These are phyloP conservation scores for Cataglyphis hispanica DNA, from an alignment of 1,140 invertebrate species.

Conservation along the genomic window DNA sequence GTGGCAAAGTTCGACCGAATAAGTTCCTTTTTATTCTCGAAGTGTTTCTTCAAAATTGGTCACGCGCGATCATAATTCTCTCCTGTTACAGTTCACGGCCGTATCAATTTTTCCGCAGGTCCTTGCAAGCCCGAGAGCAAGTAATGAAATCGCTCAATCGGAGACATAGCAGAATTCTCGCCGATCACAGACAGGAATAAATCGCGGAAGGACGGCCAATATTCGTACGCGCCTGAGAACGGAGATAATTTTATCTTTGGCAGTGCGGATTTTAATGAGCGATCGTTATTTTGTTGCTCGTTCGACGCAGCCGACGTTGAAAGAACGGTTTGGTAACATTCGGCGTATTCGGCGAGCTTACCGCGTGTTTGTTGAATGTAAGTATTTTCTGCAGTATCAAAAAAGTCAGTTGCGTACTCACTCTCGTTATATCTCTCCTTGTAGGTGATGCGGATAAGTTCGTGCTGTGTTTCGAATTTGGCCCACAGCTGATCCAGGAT, in stretches of 20 bases:
- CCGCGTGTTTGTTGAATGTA: neutral
- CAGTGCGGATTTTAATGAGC: neutral
- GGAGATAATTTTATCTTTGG: neutral
- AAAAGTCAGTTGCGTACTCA: neutral
- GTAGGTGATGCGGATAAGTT: accelerated
- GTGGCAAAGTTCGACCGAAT: neutral
- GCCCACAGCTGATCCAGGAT: neutral
- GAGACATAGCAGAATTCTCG: neutral
- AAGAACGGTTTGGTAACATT: neutral
- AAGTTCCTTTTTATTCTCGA: neutral
- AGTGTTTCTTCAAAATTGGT: neutral
- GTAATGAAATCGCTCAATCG: neutral
- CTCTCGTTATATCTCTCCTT: neutral
- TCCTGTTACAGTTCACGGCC: neutral
- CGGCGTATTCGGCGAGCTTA: neutral
- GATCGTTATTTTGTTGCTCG: neutral
- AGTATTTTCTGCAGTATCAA: neutral
- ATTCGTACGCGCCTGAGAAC: neutral
- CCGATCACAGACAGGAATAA: neutral
- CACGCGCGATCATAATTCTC: neutral
- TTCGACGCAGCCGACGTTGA: neutral
- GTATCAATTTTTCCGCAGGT: neutral
- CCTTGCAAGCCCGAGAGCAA: neutral
- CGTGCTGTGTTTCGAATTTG: neutral
- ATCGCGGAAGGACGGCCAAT: neutral